phyloP scores from a whole-genome alignment of 2,888 invertebrate species.

The Myopa tessellatipennis region DNA sequence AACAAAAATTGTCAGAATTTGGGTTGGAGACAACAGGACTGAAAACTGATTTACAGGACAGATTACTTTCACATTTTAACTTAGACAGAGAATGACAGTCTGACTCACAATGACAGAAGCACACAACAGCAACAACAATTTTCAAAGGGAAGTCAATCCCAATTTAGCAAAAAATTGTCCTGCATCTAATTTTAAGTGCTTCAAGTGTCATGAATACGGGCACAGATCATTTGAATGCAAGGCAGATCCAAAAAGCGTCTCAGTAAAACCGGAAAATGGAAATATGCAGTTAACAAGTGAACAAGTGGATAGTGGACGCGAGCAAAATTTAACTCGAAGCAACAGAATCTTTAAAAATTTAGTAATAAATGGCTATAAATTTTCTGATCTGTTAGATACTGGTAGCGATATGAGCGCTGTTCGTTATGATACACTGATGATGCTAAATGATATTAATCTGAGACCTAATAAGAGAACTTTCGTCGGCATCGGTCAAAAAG shows the following conservation, averaged over 20 bases:
- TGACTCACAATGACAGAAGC: neutral
- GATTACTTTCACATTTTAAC: too few species aligned
- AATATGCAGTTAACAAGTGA: constrained; percentile 20
- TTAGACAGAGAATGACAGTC: too few species aligned
- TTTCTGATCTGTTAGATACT: constrained; percentile 33
- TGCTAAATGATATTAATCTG: constrained; percentile 30
- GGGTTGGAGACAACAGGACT: too few species aligned
- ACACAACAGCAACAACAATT: constrained; percentile 7
- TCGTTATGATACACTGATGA: constrained; percentile 36
- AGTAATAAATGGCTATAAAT: constrained; percentile 19
- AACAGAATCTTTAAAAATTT: constrained; percentile 28
- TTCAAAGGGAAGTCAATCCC: constrained; percentile 20
- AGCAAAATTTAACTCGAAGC: neutral
- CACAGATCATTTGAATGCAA: constrained; percentile 34
- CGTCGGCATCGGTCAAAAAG: constrained; percentile 41
- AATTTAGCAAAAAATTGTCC: constrained; percentile 28
- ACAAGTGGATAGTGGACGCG: neutral
- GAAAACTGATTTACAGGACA: too few species aligned
- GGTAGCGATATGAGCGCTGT: constrained; percentile 42
- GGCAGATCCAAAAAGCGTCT: neutral
- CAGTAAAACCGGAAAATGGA: constrained; percentile 20
- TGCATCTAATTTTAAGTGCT: constrained; percentile 3
- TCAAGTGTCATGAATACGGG: constrained; percentile 23
- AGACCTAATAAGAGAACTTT: constrained; percentile 28
- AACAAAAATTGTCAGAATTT: too few species aligned